Evolutionary conservation across 2,888 invertebrate species (phyloP).

Genomic region (Papilio gigon): DNA sequence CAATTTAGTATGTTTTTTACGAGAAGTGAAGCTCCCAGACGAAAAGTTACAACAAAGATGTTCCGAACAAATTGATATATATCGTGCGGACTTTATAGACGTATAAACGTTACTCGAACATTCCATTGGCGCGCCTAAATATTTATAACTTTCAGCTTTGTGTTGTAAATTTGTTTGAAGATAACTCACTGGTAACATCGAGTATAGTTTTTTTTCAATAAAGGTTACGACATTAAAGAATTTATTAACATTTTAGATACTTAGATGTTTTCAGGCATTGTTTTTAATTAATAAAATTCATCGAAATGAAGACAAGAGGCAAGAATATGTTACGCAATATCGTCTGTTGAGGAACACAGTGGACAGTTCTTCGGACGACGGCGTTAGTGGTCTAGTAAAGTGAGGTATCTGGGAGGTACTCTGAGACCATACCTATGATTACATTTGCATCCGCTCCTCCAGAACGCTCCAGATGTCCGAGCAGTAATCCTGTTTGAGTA

Average conservation of each 20-base stretch:
- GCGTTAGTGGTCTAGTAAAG: conserved; percentile 21
- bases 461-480: conserved; percentile 50
- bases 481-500: conserved; percentile 50
- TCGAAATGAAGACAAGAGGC: too few species aligned
- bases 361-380: neutral
- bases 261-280: too few species aligned
- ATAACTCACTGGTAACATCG: neutral
- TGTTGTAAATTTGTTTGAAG: conserved; percentile 20
- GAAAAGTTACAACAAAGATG: conserved; percentile 16
- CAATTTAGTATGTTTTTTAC: conserved; percentile 48
- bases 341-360: neutral
- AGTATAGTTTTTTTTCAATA: neutral
- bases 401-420: conserved; percentile 8
- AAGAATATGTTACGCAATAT: too few species aligned
- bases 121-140: conserved; percentile 19
- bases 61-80: conserved; percentile 38
- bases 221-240: neutral
- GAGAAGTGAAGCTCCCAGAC: conserved; percentile 43
- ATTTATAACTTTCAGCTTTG: conserved; percentile 25
- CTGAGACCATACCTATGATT: conserved; percentile 44
- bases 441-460: conserved; percentile 50
- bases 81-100: conserved; percentile 38
- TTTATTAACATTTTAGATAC: neutral
- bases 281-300: too few species aligned
- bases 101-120: conserved; percentile 32